Base-by-base conservation (phyloP, 1,140 invertebrate genomes). In the Harpegnathos saltator region DNA sequence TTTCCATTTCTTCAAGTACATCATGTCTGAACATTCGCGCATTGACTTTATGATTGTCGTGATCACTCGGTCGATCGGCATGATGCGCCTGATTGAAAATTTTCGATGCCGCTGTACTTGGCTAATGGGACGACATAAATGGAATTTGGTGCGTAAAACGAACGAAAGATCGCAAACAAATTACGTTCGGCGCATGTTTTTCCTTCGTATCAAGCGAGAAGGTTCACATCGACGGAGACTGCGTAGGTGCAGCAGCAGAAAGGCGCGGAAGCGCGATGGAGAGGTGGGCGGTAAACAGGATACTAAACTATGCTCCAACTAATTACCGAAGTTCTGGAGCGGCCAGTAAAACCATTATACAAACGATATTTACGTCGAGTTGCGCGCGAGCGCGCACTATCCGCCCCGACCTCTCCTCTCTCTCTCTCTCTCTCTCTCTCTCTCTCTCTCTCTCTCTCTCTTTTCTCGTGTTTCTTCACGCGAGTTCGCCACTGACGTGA, bases 301-400 rank as follows among this genome's bases (percentile, higher is more conserved):
- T 68, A 9, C 50, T 77, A 52, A 87, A 87, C 83, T 88, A 88
- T 87, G 72, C 61, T 78, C 66, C 3, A 87, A 89, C 61, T 89
- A 89, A 89, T 87, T 89, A 89, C 11, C 73, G 17, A 89, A 89
- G 69, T 89, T 87, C 22, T 19, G 62, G 48, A 74, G 50, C 65
- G 72, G 63, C 66, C 59, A 26, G 61, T 78, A 80, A 89, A 88
- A 88, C 66, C 72, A 71, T 89, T 83, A 88, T 59, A 85, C 78
- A 77, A 72, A 72, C 78, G 78, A 83, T 88, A 82, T 88, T 89
- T 89, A 83, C 81, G 80, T n/a, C n/a, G 68, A 87, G 50, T 72
- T 33, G 29, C 29, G 29, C 29, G 29, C 62, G n/a, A n/a, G 61
- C 38, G 38, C 62, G 61, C 19, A 78, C 62, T 56, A 83, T 82